Evolutionary conservation across 2,797 vertebrate species (phyloP).

Genomic region (Parauchenoglanis ngamensis): DNA sequence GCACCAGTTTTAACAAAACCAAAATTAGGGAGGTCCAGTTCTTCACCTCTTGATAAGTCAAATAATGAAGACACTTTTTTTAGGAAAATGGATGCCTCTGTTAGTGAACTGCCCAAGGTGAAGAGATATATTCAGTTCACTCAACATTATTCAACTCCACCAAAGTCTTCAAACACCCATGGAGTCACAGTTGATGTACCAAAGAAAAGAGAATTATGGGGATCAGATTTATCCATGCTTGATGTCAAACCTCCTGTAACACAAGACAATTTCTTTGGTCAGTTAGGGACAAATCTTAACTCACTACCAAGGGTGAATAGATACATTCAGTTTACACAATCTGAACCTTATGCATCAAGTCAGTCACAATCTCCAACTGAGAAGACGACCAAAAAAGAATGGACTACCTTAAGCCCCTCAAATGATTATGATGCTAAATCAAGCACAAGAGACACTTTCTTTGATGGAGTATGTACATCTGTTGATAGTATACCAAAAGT

Average conservation of each 20-base stretch:
- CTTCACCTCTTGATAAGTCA: background rate
- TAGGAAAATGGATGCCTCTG: background rate
- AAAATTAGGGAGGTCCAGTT: background rate
- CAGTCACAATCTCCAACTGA: conserved; percentile 6
- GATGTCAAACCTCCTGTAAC: background rate
- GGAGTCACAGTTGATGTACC: background rate
- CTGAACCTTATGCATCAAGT: background rate
- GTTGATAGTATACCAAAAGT: background rate
- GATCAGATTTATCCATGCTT: background rate
- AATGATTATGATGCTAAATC: background rate
- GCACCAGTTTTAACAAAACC: background rate
- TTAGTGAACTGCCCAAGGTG: conserved; percentile 33
- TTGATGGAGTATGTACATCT: background rate
- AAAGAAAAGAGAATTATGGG: conserved; percentile 6
- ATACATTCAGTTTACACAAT: conserved; percentile 37
- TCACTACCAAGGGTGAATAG: conserved; percentile 34
- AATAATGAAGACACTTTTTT: background rate
- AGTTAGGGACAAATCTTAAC: conserved; percentile 9
- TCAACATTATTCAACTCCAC: background rate
- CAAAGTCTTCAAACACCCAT: background rate
- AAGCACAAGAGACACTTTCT: background rate
- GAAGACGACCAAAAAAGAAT: conserved; percentile 16
- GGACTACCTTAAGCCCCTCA: background rate
- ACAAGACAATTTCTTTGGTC: conserved; percentile 1
- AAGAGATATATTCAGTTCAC: conserved; percentile 48